phyloP scores from a whole-genome alignment of 2,113 vertebrate species.

The Hemichromis elongatus region DNA sequence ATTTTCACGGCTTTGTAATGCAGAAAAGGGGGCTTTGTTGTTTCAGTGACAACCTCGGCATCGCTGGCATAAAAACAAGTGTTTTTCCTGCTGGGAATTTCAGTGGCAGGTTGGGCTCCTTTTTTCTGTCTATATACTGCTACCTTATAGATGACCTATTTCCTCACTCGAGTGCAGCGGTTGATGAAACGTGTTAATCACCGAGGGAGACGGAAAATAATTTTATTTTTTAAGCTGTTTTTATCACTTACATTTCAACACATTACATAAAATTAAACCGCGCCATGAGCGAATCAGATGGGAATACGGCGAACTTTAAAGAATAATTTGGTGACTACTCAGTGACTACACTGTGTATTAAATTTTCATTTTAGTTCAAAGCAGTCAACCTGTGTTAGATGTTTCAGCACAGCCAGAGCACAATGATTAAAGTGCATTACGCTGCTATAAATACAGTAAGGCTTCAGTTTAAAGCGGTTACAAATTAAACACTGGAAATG shows the following conservation, averaged over 20 bases:
- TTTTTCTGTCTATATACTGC: neutral
- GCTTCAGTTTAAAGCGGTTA: neutral
- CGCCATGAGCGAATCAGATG: neutral
- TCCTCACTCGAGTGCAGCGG: neutral
- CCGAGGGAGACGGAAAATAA: neutral
- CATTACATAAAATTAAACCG: neutral
- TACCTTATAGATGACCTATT: constrained; percentile 27
- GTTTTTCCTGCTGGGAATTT: constrained; percentile 15
- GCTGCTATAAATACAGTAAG: neutral
- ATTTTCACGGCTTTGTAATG: constrained; percentile 1
- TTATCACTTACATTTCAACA: neutral
- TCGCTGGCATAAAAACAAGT: constrained; percentile 27
- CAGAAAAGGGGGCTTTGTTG: constrained; percentile 22
- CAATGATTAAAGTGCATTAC: neutral
- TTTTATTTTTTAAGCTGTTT: neutral
- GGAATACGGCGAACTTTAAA: neutral
- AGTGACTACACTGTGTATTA: neutral
- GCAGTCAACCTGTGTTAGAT: neutral
- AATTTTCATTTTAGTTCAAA: neutral
- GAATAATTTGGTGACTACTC: neutral
- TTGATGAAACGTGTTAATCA: neutral
- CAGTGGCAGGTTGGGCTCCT: constrained; percentile 1
- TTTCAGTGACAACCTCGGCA: constrained; percentile 11
- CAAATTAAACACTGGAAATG: neutral
- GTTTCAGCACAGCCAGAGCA: neutral